phyloP scores from a whole-genome alignment of 2,113 vertebrate species.

The Geococcyx californianus region DNA sequence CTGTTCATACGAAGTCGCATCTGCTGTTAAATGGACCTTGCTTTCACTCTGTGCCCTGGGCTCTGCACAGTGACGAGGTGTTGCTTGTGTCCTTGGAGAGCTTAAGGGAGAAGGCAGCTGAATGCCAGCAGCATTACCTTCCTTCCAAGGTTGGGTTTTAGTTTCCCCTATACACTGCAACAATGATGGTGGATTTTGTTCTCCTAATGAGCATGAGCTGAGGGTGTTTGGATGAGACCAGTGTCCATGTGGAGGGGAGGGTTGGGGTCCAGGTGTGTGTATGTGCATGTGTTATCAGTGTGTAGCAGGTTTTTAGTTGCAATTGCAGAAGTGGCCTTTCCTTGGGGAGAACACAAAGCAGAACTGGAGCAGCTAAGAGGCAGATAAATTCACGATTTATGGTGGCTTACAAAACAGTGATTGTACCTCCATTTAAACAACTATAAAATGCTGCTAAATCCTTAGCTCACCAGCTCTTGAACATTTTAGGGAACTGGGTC shows the following conservation, averaged over 20 bases:
- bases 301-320: neutral
- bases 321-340: neutral
- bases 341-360: neutral
- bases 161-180: neutral
- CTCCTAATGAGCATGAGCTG: slow-evolving; percentile 17
- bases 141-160: neutral
- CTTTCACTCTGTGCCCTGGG: neutral
- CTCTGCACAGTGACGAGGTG: neutral
- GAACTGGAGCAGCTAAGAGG: neutral
- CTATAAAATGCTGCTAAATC: neutral
- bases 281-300: fast-evolving
- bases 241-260: neutral
- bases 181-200: neutral
- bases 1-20: neutral
- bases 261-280: neutral
- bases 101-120: neutral
- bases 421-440: neutral
- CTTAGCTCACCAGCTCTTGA: neutral
- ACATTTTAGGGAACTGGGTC: neutral
- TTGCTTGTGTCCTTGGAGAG: neutral
- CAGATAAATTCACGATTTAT: neutral
- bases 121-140: neutral
- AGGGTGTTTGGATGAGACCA: neutral
- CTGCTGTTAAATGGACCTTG: neutral
- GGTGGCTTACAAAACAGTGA: neutral